A percentile compares a stretch with the other conserved stretches of the same genome.
These are phyloP conservation scores for Cataglyphis albicans DNA, from an alignment of 2,888 invertebrate genomes.

Conservation along the genomic window DNA sequence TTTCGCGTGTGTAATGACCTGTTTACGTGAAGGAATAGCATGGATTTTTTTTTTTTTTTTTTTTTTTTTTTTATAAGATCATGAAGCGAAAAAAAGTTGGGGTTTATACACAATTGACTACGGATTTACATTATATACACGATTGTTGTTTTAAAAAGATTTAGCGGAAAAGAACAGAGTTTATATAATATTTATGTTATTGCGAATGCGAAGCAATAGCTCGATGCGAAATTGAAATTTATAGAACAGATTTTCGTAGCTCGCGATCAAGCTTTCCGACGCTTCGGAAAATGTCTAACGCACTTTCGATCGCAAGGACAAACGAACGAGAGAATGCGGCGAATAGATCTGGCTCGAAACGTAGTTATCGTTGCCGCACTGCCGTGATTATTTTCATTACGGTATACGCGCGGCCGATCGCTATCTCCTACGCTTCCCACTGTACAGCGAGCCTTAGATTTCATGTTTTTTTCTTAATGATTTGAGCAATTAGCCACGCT, in stretches of 20 bases:
- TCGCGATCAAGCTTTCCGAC: conserved; percentile 14
- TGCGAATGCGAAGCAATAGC: neutral
- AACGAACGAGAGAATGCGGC: conserved; percentile 61
- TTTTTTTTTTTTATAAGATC: neutral
- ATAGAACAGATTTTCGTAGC: neutral
- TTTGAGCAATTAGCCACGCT: conserved; percentile 86
- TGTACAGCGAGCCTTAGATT: conserved; percentile 82
- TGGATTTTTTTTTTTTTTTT: neutral
- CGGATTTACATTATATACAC: neutral
- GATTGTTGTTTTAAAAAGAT: neutral
- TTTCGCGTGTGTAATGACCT: conserved; percentile 26
- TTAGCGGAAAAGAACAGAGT: neutral
- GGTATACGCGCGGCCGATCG: conserved; percentile 78
- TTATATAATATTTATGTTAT: neutral
- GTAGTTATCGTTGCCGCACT: conserved; percentile 70
- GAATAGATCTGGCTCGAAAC: conserved; percentile 78
- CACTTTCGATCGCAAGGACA: conserved; percentile 62
- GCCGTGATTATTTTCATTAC: conserved; percentile 86
- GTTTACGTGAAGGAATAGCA: conserved; percentile 21
- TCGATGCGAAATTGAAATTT: conserved; percentile 23
- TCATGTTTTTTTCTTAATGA: conserved; percentile 86
- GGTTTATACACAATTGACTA: neutral
- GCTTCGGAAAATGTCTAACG: neutral
- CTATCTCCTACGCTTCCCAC: conserved; percentile 83
- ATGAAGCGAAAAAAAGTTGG: neutral